Evolutionary conservation across 1,140 invertebrate species (phyloP), one percentile per base, ranked within the genome.

Genomic region (Drosophila pseudoananassae): DNA sequence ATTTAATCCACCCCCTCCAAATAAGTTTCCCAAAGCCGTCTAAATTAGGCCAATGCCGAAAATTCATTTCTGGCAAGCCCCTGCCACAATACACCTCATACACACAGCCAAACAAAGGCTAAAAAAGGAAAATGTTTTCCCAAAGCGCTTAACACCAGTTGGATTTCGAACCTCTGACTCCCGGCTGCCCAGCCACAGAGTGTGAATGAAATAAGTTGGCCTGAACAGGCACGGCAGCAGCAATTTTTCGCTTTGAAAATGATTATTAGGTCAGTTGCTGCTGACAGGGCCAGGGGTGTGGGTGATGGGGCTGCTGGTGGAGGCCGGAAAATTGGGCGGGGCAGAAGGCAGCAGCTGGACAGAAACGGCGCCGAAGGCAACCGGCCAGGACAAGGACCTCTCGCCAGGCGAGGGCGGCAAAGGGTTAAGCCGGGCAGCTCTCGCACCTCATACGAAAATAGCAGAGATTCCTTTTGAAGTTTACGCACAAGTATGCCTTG

Each of bases 381-480:
- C 43, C 36, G 36, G 36, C 36, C 59, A 58, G 57, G 78, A 59
- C 53, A 78, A 51, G 63, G 50, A 73, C 40, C 57, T 58, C 49
- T 36, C 50, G 12, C 43, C 40, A 31, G 6, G 43, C 6, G 25
- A 27, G 27, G 70, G 56, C 38, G 49, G 14, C 40, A 43, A 45
- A 36, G 71, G 59, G 69, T 52, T 45, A 65, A 75, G 69, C 58
- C 40, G 64, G 54, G 33, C 43, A 50, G 61, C 57, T 29, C n/a
- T 15, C 33, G 53, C 60, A 54, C 50, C 76, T 87, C 79, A 75
- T 50, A 90, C 79, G 66, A 69, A 90, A 90, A 90, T 90, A 90
- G 66, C 87, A 70, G 57, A 66, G 69, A 90, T 90, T 90, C 87
- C 87, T 83, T 90, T 90, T 90, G 87, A 90, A 90, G 87, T 90